Base-by-base conservation (phyloP, 2,888 invertebrate genomes). In the Oscheius onirici region DNA sequence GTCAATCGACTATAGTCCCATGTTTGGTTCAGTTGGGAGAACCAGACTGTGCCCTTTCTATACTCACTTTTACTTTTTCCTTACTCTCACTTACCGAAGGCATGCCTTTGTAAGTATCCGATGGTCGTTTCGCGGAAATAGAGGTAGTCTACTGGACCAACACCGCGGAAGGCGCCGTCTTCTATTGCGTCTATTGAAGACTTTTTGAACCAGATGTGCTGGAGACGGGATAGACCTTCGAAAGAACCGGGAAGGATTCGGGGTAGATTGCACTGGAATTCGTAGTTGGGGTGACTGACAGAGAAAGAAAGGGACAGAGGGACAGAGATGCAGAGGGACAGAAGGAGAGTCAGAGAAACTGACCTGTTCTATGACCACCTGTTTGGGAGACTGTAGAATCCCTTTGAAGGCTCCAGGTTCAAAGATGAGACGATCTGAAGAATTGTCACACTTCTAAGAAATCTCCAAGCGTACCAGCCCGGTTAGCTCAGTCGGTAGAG, bases 401-500 rank as follows among this genome's bases (percentile, higher is more conserved):
- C 75, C 75, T 57, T 72, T 65, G 63, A 80, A 80, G 3, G 80
- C 75, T 54, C 71, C 61, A 5, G 80, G 75, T 57, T 80, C 80
- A 51, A 80, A 75, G n/a, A 73, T 44, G 6, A 73, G 46, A 3
- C 69, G 51, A 6, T 41, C 71, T 71, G 28, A 46, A 70, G 41
- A 11, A 17, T 20, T 10, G 15, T 49, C 15, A 17, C 3, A 10
- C 10, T n/a, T 17, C 10, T 22, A 17, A 10, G 34, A 34, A 34
- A 34, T 34, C 34, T 3, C 34, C 5, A 6, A 8, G 5, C 3
- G 34, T 8, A 34, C 8, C 34, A 34, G 81, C 78, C 81, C 82
- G 83, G 83, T 84, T 84, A 84, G 83, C 84, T 84, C 83, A 84
- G 84, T 83, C 83, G 83, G 83, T 83, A 83, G 83, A 83, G 83